Base-by-base conservation (phyloP, 1,140 invertebrate species). In the Ladona fulva region DNA sequence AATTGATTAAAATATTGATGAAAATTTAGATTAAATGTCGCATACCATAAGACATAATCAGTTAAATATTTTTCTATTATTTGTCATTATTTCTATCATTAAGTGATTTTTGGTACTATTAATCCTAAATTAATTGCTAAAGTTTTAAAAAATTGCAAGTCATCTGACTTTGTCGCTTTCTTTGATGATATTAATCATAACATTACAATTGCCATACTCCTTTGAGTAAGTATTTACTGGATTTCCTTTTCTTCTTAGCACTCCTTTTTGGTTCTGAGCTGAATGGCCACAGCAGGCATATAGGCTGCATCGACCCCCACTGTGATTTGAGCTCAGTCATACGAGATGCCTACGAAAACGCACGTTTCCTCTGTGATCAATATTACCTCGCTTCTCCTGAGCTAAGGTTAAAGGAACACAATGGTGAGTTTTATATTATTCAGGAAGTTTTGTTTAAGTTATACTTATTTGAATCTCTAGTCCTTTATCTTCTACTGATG, bases 401-500 rank as follows among this genome's bases (percentile, higher is more conserved):
- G 79, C 86, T 99, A 74, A 87, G 92, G 73, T 87, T 99, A 6
- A 88, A 90, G 78, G 89, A 93, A 84, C 88, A 92, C 83, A 94
- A 93, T 85, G 88, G 94, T 94, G 87, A 90, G 88, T 86, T 78
- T 78, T 66, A 24, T 80, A 75, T 87, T 29, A 81, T 88, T 24
- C 87, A 90, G 80, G 81, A 86, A n/a, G 87, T 88, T 59, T 84
- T 84, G 77, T 89, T 92, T 42, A 92, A 98, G 81, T 90, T 92
- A 74, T 94, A 98, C 79, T 93, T 98, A 3, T 99, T 99, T 84
- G 97, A 99, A 22, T 97, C 97, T 1, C 98, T 97, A 77, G 98
- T 99, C 87, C 89, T 99, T 25, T 99, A 99, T 87, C 97, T 99
- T 85, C 99, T 99, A 90, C 88, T 99, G 66, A 99, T 99, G 85